phyloP scores from a whole-genome alignment of 2,113 vertebrate species.

The Crotalus tigris region DNA sequence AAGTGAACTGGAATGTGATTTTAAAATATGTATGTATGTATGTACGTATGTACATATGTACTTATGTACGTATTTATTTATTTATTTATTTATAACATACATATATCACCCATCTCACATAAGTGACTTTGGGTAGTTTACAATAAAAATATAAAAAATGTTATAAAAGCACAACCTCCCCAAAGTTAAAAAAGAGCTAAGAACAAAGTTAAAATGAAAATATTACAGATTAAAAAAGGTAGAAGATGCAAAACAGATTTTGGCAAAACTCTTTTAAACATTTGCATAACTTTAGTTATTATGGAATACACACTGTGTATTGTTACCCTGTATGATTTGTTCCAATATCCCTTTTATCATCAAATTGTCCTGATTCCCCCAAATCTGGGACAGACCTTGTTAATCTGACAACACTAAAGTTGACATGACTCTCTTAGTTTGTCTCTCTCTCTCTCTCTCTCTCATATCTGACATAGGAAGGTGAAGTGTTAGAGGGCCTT shows the following conservation, averaged over 20 bases:
- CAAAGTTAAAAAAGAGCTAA: too few species aligned
- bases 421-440: neutral
- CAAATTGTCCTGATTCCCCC: neutral
- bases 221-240: too few species aligned
- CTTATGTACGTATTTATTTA: too few species aligned
- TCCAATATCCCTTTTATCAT: neutral
- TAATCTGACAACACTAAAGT: neutral
- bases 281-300: neutral
- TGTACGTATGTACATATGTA: too few species aligned
- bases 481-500: too few species aligned
- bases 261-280: neutral
- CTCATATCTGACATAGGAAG: too few species aligned
- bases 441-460: neutral
- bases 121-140: too few species aligned
- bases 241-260: neutral
- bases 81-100: too few species aligned
- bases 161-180: too few species aligned
- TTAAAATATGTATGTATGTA: neutral
- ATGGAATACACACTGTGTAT: neutral
- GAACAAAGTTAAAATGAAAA: too few species aligned
- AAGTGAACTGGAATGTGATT: neutral
- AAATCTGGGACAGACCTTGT: neutral
- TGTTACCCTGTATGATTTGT: neutral
- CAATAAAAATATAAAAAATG: too few species aligned
- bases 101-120: too few species aligned